Conservation (phyloP, 2,888 invertebrate species). For the Drosophila ezoana region DNA sequence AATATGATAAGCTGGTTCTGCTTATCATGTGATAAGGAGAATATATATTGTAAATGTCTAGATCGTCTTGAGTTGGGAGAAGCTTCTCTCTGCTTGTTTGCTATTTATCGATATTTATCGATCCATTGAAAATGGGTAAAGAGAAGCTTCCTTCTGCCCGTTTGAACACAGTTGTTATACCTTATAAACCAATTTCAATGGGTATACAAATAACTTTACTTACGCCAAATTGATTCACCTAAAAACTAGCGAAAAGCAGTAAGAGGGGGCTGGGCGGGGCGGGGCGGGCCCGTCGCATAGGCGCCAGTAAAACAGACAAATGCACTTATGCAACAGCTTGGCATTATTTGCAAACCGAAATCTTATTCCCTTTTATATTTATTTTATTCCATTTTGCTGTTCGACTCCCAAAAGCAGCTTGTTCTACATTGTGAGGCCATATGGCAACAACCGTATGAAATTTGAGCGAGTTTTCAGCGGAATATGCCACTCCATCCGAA, state of each 20-base stretch:
- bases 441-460: conserved; percentile 34
- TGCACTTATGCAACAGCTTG: conserved; percentile 72
- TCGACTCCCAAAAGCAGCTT: conserved; percentile 28
- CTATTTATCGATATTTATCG: no score
- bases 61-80: no score
- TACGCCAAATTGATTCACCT: conserved; percentile 72
- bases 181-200: no score
- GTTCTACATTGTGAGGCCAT: conserved; percentile 34
- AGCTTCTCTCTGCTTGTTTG: no score
- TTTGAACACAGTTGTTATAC: no score
- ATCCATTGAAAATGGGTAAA: no score
- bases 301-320: conserved; percentile 64
- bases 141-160: no score
- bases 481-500: not conserved
- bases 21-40: no score
- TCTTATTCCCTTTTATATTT: not conserved
- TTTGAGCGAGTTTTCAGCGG: conserved; percentile 14
- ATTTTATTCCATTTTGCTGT: conserved; percentile 4
- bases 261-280: no score
- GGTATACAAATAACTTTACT: conserved; percentile 47
- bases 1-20: no score
- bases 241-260: conserved; percentile 54
- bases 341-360: conserved; percentile 35
- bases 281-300: conserved; percentile 4
- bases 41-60: no score